phyloP scores from a whole-genome alignment of 1,140 invertebrate species.

The Drosophila navojoa region DNA sequence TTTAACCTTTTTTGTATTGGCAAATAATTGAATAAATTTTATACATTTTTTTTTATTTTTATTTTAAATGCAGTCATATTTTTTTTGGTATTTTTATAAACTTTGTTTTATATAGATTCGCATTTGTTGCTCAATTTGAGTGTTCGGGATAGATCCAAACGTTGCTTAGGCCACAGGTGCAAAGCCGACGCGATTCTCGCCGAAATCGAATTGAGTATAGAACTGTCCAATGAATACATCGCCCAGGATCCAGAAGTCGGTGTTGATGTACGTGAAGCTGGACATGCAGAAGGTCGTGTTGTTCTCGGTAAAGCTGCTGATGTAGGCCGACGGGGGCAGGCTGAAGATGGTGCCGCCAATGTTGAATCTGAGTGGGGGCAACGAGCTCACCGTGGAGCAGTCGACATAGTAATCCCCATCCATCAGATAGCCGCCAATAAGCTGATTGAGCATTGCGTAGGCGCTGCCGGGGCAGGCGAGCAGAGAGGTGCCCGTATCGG shows the following conservation, averaged over 20 bases:
- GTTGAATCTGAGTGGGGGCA: conserved; percentile 61
- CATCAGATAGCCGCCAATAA: conserved; percentile 45
- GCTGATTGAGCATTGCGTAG: conserved; percentile 45
- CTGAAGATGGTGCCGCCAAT: conserved; percentile 59
- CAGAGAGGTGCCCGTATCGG: conserved; percentile 91
- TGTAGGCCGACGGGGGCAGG: conserved; percentile 57
- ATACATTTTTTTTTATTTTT: background rate
- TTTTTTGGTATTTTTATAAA: background rate
- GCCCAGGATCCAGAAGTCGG: conserved; percentile 85
- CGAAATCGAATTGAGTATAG: conserved; percentile 89
- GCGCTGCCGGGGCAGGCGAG: conserved; percentile 86
- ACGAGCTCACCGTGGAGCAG: conserved; percentile 40
- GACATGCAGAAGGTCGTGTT: conserved; percentile 90
- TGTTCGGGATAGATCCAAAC: background rate
- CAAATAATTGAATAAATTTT: too few species aligned
- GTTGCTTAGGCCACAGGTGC: conserved; percentile 75
- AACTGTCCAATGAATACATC: conserved; percentile 90
- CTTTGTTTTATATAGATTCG: background rate
- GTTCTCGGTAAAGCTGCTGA: conserved; percentile 86
- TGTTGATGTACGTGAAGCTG: conserved; percentile 89
- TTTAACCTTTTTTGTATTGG: too few species aligned
- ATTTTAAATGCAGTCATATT: background rate
- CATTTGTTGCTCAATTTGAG: background rate
- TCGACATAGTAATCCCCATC: conserved; percentile 57
- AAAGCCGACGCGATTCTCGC: conserved; percentile 88